Percentiles rank a stretch among this genome's conserved stretches.
phyloP scores from a whole-genome alignment of 2,797 vertebrate genomes.

The Chelmon rostratus region DNA sequence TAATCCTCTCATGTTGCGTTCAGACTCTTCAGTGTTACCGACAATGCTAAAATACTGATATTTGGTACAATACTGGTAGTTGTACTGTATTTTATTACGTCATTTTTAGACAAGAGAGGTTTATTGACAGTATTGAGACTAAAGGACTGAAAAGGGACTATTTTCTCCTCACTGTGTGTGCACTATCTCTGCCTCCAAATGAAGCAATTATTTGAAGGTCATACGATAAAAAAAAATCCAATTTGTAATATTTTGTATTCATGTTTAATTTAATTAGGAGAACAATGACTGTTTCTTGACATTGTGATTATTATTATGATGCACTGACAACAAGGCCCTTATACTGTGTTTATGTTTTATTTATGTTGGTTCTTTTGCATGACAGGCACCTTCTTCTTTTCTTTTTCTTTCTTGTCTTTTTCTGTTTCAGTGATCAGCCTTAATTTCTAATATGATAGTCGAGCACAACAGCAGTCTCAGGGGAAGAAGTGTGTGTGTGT shows the following conservation, averaged over 20 bases:
- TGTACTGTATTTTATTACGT: conserved; percentile 70
- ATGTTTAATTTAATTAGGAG: conserved; percentile 76
- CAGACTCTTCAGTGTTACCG: conserved; percentile 46
- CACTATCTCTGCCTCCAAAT: conserved; percentile 79
- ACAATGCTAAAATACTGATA: conserved; percentile 58
- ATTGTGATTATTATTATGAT: conserved; percentile 82
- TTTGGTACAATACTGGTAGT: conserved; percentile 69
- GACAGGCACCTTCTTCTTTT: conserved; percentile 70
- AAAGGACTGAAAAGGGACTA: conserved; percentile 63
- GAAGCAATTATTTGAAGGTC: conserved; percentile 74
- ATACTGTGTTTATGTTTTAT: conserved; percentile 81
- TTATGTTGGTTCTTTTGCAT: conserved; percentile 71
- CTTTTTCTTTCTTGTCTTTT: conserved; percentile 50
- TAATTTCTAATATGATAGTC: conserved; percentile 85
- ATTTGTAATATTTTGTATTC: conserved; percentile 78
- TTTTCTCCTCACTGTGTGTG: conserved; percentile 79
- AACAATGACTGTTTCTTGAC: conserved; percentile 77
- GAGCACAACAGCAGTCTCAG: conserved; percentile 88
- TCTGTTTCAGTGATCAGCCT: conserved; percentile 85
- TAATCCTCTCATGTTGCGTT: conserved; percentile 53
- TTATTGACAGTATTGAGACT: conserved; percentile 65
- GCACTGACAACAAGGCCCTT: conserved; percentile 83
- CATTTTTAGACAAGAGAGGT: conserved; percentile 64
- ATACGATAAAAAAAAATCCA: conserved; percentile 47
- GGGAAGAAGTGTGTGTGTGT: conserved; percentile 71